Evolutionary conservation across 92 coral and sea anemone genomes (phyloP).

Genomic region (Paramuricea clavata): DNA sequence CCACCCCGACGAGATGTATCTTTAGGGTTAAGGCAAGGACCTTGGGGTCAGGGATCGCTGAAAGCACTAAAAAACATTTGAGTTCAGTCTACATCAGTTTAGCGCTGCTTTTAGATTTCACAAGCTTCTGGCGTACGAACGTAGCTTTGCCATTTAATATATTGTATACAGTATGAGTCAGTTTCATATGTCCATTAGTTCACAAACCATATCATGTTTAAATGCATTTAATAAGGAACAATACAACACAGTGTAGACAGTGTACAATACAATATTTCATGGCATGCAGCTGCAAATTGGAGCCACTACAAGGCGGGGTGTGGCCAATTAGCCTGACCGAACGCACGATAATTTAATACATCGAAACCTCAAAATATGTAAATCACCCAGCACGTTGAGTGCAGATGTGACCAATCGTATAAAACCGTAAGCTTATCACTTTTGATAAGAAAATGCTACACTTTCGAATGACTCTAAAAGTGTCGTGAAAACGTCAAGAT

Average conservation of each 20-base stretch:
- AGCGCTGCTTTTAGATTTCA: too few species aligned
- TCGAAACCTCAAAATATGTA: background rate
- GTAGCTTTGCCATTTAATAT: too few species aligned
- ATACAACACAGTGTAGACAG: background rate
- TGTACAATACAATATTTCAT: background rate
- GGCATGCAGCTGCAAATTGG: background rate
- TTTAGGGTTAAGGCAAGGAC: too few species aligned
- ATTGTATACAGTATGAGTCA: too few species aligned
- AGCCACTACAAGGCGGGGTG: background rate
- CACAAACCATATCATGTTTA: background rate
- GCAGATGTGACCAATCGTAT: background rate
- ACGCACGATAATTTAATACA: constrained; percentile 19
- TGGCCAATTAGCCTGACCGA: background rate
- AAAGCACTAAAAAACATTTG: too few species aligned
- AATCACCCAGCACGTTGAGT: background rate
- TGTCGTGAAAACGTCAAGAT: background rate
- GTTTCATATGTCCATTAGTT: too few species aligned
- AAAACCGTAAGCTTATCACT: background rate
- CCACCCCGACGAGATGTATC: too few species aligned
- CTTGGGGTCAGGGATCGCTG: too few species aligned
- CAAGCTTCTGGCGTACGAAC: too few species aligned
- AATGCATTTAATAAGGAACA: background rate
- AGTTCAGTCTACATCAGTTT: too few species aligned
- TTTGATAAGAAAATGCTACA: background rate
- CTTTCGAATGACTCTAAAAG: background rate